Evolutionary conservation across 2,888 invertebrate species (phyloP).

Genomic region (Hyposoter dolosus): DNA sequence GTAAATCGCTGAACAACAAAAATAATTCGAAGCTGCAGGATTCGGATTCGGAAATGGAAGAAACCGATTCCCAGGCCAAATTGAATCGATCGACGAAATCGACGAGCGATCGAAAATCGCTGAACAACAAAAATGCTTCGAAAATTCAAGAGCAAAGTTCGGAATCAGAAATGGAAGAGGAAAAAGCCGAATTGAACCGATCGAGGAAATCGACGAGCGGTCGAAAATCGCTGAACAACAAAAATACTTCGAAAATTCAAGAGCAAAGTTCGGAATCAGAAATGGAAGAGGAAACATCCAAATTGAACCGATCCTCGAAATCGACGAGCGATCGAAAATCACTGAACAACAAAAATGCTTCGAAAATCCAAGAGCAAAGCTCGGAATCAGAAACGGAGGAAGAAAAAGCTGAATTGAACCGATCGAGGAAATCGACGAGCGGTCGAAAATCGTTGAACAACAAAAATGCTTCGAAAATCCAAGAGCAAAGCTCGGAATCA

Average conservation of each 20-base stretch:
- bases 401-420: slow-evolving; percentile 20
- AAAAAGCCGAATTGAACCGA: slow-evolving; percentile 14
- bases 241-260: slow-evolving; percentile 26
- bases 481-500: slow-evolving; percentile 13
- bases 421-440: slow-evolving; percentile 1
- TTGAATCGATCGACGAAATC: not conserved
- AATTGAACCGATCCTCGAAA: slow-evolving; percentile 31
- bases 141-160: slow-evolving; percentile 13
- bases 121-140: slow-evolving; percentile 4
- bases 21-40: slow-evolving; percentile 26
- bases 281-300: slow-evolving; percentile 1
- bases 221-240: slow-evolving; percentile 20
- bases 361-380: slow-evolving; percentile 20
- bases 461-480: slow-evolving; percentile 34
- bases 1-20: slow-evolving; percentile 20
- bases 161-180: not conserved
- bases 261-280: slow-evolving; percentile 27
- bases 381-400: slow-evolving; percentile 32
- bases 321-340: not conserved
- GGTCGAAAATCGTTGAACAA: slow-evolving; percentile 21
- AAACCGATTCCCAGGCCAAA: not conserved
- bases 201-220: not conserved
- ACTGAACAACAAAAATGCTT: slow-evolving; percentile 26
- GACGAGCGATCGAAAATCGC: not conserved
- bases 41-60: slow-evolving; percentile 16